Conservation (phyloP, 2,797 vertebrate species). For the Eulemur mongoz region DNA sequence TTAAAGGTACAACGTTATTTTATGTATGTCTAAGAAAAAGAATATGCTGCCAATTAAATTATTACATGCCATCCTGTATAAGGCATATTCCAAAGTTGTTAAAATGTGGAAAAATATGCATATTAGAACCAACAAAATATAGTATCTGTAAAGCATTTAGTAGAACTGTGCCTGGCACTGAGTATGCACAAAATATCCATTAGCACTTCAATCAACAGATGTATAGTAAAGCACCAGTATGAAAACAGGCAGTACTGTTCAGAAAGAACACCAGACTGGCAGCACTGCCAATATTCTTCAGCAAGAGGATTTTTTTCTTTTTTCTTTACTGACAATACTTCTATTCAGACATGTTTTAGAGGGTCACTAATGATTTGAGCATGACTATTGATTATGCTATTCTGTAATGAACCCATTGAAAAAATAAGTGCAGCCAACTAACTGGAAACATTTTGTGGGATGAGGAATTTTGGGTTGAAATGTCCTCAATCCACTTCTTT, state of each 20-base stretch:
- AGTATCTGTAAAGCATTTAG: neutral
- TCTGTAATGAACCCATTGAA: neutral
- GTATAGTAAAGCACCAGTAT: neutral
- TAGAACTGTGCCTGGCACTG: neutral
- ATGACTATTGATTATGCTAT: neutral
- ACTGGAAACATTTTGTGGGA: neutral
- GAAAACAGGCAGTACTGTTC: neutral
- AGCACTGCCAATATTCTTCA: neutral
- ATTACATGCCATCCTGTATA: neutral
- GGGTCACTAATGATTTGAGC: neutral
- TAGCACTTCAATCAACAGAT: neutral
- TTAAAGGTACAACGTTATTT: neutral
- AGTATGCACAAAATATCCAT: neutral
- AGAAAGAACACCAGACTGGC: neutral
- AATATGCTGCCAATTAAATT: slow-evolving; percentile 1
- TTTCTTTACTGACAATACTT: neutral
- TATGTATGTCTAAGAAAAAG: neutral
- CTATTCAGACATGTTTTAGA: neutral
- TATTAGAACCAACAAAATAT: neutral
- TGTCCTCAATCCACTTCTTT: neutral
- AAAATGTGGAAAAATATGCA: neutral
- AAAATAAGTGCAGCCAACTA: neutral
- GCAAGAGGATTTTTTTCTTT: neutral
- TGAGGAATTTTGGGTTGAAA: neutral
- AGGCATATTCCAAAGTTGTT: neutral